Evolutionary conservation across 2,797 vertebrate genomes (phyloP).

Genomic region (Xiphophorus birchmanni): DNA sequence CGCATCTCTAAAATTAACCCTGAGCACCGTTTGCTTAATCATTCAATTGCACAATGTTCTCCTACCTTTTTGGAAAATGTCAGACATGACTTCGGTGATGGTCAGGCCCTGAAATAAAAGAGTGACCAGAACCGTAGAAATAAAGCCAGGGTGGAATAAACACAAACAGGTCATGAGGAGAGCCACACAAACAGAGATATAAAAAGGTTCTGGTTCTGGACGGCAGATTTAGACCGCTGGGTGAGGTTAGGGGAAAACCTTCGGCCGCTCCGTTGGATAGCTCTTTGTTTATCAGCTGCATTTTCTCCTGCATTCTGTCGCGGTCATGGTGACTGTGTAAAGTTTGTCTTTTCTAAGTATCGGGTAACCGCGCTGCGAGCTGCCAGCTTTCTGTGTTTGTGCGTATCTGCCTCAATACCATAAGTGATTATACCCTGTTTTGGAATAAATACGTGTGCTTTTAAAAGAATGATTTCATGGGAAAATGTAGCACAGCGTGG

Average conservation of each 20-base stretch:
- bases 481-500: constrained; percentile 25
- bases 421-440: constrained; percentile 31
- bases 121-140: constrained; percentile 11
- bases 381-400: constrained; percentile 49
- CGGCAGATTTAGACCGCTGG: constrained; percentile 37
- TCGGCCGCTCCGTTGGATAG: constrained; percentile 33
- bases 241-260: constrained; percentile 58
- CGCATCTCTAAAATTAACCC: neutral
- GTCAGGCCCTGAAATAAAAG: constrained; percentile 1
- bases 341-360: constrained; percentile 80
- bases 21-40: neutral
- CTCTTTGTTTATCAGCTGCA: constrained; percentile 64
- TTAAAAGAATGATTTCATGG: constrained; percentile 49
- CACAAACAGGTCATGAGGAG: constrained; percentile 17
- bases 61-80: neutral
- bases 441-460: constrained; percentile 38
- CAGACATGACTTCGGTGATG: constrained; percentile 6
- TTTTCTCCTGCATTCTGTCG: constrained; percentile 65
- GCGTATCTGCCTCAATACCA: constrained; percentile 30
- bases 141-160: neutral
- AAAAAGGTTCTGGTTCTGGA: constrained; percentile 36
- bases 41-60: neutral
- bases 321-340: constrained; percentile 81
- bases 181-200: constrained; percentile 30
- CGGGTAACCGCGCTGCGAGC: constrained; percentile 70